These are phyloP conservation scores for Eupithecia tripunctaria DNA, from an alignment of 2,888 invertebrate species.

Conservation along the genomic window DNA sequence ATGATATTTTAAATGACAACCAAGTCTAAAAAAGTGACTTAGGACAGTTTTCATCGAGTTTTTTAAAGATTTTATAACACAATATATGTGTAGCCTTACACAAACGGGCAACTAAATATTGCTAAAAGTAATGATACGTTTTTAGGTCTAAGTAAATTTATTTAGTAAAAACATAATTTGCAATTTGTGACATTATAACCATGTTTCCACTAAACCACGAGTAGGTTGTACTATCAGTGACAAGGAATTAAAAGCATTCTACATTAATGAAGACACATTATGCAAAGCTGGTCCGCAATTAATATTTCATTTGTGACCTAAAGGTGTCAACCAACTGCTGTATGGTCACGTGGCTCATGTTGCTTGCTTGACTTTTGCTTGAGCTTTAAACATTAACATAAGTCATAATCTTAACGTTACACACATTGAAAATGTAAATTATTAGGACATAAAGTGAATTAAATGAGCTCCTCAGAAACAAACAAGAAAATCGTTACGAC, in stretches of 20 bases:
- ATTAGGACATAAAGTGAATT: not conserved
- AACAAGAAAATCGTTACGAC: no score
- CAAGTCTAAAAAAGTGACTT: not conserved
- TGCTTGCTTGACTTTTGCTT: not conserved
- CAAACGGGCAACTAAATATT: no score
- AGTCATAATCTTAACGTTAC: not conserved
- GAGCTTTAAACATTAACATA: not conserved
- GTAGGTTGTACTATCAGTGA: not conserved
- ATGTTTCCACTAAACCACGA: not conserved
- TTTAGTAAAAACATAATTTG: no score
- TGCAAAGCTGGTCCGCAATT: slow-evolving; percentile 29
- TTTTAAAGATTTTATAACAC: not conserved
- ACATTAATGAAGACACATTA: slow-evolving; percentile 32
- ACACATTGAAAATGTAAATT: not conserved
- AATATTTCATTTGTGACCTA: slow-evolving; percentile 34
- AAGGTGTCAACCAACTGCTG: slow-evolving; percentile 16
- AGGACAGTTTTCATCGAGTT: not conserved
- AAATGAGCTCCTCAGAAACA: not conserved
- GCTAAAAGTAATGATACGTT: no score
- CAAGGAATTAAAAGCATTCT: slow-evolving; percentile 18
- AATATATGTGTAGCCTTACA: not conserved
- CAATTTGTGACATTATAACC: not conserved
- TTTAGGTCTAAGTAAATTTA: no score
- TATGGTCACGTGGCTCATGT: not conserved
- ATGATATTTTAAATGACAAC: slow-evolving; percentile 16